Percentiles rank a stretch among this genome's conserved stretches.
phyloP scores from a whole-genome alignment of 2,888 invertebrate species.

The Caenorhabditis afra region DNA sequence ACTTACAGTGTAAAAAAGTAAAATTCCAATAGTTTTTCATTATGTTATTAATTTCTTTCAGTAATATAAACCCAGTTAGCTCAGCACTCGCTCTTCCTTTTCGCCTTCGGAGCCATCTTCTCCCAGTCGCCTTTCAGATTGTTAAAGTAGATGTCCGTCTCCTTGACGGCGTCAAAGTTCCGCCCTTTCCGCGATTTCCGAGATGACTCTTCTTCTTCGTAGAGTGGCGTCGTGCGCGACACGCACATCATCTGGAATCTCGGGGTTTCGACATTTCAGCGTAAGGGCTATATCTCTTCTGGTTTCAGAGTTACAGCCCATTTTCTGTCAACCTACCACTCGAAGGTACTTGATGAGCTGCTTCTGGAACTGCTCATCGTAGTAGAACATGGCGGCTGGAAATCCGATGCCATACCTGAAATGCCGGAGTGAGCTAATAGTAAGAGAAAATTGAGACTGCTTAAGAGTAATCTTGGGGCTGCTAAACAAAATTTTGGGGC shows the following conservation, averaged over 20 bases:
- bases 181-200: conserved; percentile 3
- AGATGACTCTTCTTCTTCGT: conserved; percentile 27
- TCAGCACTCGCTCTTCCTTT: conserved; percentile 29
- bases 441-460: too few relatives aligned
- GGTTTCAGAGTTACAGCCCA: too few relatives aligned
- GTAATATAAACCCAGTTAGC: neutral
- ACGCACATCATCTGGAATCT: conserved; percentile 48
- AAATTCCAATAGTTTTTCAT: too few relatives aligned
- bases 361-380: conserved; percentile 55
- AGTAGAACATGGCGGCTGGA: conserved; percentile 63
- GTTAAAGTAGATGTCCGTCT: conserved; percentile 47
- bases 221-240: conserved; percentile 32
- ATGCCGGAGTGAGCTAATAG: too few relatives aligned
- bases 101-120: conserved; percentile 32
- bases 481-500: too few relatives aligned
- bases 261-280: too few relatives aligned
- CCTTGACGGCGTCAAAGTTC: conserved; percentile 30
- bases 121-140: conserved; percentile 58
- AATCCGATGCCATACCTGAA: conserved; percentile 63
- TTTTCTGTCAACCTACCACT: conserved; percentile 29
- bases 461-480: too few relatives aligned
- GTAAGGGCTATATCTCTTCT: too few relatives aligned
- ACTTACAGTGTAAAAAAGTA: too few relatives aligned
- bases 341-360: conserved; percentile 33
- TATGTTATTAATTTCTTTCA: too few relatives aligned